A percentile compares a stretch with the other conserved stretches of the same genome.
phyloP scores from a whole-genome alignment of 2,113 vertebrate genomes.

The Perca flavescens region DNA sequence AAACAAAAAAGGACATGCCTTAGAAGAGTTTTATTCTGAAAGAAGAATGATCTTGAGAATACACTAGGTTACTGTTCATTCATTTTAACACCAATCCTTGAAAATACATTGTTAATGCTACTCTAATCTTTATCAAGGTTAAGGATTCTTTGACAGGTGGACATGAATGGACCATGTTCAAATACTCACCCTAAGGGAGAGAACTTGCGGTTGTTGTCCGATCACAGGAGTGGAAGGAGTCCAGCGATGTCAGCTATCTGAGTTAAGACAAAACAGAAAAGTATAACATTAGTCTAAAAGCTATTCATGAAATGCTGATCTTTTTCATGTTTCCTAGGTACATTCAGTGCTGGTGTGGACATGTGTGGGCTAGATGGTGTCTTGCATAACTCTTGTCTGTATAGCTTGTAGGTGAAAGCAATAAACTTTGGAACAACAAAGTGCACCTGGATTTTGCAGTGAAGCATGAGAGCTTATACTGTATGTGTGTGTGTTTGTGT shows the following conservation, averaged over 20 bases:
- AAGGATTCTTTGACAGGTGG: conserved; percentile 54
- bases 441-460: conserved; percentile 76
- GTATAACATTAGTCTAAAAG: conserved; percentile 59
- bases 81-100: conserved; percentile 17
- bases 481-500: conserved; percentile 38
- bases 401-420: conserved; percentile 65
- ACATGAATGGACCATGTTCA: conserved; percentile 59
- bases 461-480: conserved; percentile 43
- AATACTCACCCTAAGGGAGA: conserved; percentile 79
- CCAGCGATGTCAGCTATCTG: conserved; percentile 75
- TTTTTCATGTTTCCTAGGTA: conserved; percentile 9
- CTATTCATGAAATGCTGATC: conserved; percentile 9
- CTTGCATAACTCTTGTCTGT: conserved; percentile 72
- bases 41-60: conserved; percentile 15
- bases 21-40: background rate
- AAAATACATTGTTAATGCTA: conserved; percentile 21
- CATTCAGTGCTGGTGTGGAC: conserved; percentile 49
- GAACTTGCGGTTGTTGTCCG: conserved; percentile 71
- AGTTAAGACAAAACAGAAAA: conserved; percentile 48
- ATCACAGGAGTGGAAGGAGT: conserved; percentile 65
- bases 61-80: conserved; percentile 27
- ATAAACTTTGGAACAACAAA: conserved; percentile 78
- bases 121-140: conserved; percentile 55
- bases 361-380: conserved; percentile 67
- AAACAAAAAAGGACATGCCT: conserved; percentile 5